phyloP scores from a whole-genome alignment of 2,797 vertebrate genomes.

The Aplochiton taeniatus region DNA sequence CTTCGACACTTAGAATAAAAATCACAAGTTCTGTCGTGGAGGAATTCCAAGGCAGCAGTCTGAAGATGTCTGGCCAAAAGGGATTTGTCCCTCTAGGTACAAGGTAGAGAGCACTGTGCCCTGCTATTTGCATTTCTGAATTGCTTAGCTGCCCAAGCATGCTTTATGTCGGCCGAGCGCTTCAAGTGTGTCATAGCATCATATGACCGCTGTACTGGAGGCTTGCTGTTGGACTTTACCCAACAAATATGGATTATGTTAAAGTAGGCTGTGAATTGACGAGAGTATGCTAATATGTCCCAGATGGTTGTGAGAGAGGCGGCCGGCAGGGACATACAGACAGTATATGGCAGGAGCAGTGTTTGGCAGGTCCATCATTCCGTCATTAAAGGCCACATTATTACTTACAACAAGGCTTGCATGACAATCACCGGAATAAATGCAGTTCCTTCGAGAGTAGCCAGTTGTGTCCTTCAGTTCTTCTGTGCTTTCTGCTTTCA shows the following conservation, averaged over 20 bases:
- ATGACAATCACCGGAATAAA: conserved; percentile 92
- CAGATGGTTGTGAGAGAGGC: conserved; percentile 91
- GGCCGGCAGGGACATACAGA: conserved; percentile 86
- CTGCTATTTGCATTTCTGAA: conserved; percentile 95
- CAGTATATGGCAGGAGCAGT: conserved; percentile 90
- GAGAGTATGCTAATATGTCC: conserved; percentile 99
- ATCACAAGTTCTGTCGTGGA: conserved; percentile 75
- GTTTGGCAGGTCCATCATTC: conserved; percentile 99
- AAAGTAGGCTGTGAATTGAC: conserved; percentile 96
- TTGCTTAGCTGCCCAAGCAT: conserved; percentile 98
- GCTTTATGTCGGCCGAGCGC: conserved; percentile 80
- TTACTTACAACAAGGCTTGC: conserved; percentile 97
- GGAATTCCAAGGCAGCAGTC: conserved; percentile 80
- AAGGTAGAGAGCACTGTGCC: conserved; percentile 79
- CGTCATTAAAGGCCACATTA: conserved; percentile 99
- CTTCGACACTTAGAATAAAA: conserved; percentile 75
- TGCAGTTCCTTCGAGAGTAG: conserved; percentile 76
- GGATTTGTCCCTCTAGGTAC: conserved; percentile 93
- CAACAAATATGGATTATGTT: conserved; percentile 99
- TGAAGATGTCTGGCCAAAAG: conserved; percentile 89
- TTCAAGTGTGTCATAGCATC: conserved; percentile 92
- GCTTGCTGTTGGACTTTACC: conserved; percentile 92
- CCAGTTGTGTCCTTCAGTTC: conserved; percentile 74
- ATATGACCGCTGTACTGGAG: conserved; percentile 86
- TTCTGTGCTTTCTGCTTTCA: conserved; percentile 52